Percentiles rank a stretch among this genome's conserved stretches.
phyloP scores from a whole-genome alignment of 2,888 invertebrate genomes.

The Cordylochernes scorpioides region DNA sequence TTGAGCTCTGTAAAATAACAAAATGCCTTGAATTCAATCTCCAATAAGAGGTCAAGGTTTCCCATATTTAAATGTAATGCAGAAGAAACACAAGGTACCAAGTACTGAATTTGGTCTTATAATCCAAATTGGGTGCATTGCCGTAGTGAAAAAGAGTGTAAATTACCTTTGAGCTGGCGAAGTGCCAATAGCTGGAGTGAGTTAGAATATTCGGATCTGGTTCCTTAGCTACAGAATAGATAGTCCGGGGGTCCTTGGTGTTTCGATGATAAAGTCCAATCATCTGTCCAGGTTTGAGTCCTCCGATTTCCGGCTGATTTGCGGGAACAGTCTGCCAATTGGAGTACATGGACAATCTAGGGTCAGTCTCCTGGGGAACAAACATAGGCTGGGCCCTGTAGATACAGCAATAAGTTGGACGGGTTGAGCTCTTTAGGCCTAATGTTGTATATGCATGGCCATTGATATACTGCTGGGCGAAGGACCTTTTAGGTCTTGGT shows the following conservation, averaged over 20 bases:
- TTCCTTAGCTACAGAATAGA: no score
- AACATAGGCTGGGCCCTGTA: slow-evolving; percentile 84
- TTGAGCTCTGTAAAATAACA: no score
- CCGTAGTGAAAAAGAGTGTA: no score
- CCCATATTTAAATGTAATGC: no score
- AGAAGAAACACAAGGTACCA: no score
- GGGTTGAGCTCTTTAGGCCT: slow-evolving; percentile 64
- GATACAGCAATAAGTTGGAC: slow-evolving; percentile 69
- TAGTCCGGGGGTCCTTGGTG: no score
- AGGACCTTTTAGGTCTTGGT: slow-evolving; percentile 60
- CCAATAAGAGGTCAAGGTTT: no score
- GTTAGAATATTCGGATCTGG: no score
- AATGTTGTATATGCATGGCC: slow-evolving; percentile 68
- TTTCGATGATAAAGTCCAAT: slow-evolving; percentile 43
- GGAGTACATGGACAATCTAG: slow-evolving; percentile 82
- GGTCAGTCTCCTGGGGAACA: slow-evolving; percentile 40
- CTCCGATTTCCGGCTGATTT: slow-evolving; percentile 22
- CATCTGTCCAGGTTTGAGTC: slow-evolving; percentile 36
- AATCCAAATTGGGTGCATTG: no score
- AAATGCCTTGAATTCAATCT: no score
- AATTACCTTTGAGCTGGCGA: no score
- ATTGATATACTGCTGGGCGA: slow-evolving; percentile 60
- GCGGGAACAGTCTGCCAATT: slow-evolving; percentile 35
- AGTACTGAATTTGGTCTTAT: no score
- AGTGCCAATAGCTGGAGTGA: slow-evolving; percentile 25